Conservation (phyloP, 2,797 vertebrate species). For the Enteromius trimaculatus region DNA sequence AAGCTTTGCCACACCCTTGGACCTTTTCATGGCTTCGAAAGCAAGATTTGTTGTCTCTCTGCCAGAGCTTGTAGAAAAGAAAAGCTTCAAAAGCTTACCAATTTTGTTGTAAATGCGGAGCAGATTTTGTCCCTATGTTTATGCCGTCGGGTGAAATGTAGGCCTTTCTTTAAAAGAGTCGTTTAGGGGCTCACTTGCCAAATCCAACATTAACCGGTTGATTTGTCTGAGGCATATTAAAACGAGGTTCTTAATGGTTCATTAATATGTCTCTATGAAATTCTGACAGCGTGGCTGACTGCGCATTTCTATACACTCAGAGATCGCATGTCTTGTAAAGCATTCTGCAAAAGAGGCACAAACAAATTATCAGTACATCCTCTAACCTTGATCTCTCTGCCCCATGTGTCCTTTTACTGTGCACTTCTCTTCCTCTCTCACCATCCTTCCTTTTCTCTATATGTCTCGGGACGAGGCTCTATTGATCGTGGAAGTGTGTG, state of each 20-base stretch:
- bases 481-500: constrained; percentile 78
- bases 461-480: constrained; percentile 72
- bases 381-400: constrained; percentile 40
- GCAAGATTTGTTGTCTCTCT: constrained; percentile 9
- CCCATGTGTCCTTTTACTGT: constrained; percentile 36
- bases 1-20: constrained; percentile 46
- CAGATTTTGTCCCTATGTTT: background rate
- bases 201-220: constrained; percentile 4
- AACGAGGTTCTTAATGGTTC: background rate
- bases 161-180: background rate
- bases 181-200: background rate
- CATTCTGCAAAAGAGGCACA: constrained; percentile 15
- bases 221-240: constrained; percentile 2
- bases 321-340: constrained; percentile 24
- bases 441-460: constrained; percentile 4
- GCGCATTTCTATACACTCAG: background rate
- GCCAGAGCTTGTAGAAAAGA: constrained; percentile 28
- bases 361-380: constrained; percentile 18
- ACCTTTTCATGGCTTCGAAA: constrained; percentile 38
- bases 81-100: constrained; percentile 1
- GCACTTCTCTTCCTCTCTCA: constrained; percentile 10
- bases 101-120: constrained; percentile 7
- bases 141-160: background rate
- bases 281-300: background rate
- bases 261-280: constrained; percentile 12